Evolutionary conservation across 2,888 invertebrate genomes (phyloP).

Genomic region (Brachylomia viminalis): DNA sequence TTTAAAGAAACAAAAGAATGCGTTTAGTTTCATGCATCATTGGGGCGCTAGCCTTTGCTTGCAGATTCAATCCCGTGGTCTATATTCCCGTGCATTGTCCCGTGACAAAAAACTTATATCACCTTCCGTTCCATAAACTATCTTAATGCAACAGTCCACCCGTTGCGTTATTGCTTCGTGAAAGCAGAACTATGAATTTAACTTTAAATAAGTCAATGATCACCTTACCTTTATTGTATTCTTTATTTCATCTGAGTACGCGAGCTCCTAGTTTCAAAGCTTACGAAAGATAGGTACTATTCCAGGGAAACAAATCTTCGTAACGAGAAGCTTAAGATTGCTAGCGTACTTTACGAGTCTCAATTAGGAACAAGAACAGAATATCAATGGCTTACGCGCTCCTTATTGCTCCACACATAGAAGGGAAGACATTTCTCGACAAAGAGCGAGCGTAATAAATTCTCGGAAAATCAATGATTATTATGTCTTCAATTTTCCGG

Average conservation of each 20-base stretch:
- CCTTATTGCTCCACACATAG: conserved; percentile 23
- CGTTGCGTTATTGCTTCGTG: not conserved
- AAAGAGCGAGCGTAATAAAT: conserved; percentile 26
- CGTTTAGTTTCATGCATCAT: not conserved
- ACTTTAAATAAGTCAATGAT: not conserved
- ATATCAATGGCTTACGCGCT: conserved; percentile 30
- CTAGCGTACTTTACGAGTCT: conserved; percentile 23
- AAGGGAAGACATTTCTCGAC: conserved; percentile 28
- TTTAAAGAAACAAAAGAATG: conserved; percentile 2
- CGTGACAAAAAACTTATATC: not conserved
- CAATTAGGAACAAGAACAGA: conserved; percentile 37
- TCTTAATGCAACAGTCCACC: not conserved
- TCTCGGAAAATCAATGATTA: conserved; percentile 42
- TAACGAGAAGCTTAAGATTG: not conserved
- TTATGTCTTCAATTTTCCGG: conserved; percentile 30
- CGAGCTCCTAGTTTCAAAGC: not conserved
- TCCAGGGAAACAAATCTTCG: conserved; percentile 17
- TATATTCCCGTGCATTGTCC: not conserved
- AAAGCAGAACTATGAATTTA: not conserved
- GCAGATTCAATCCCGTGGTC: not conserved
- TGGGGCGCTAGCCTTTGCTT: not conserved
- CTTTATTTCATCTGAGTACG: not conserved
- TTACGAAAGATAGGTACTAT: not conserved
- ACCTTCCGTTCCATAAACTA: not conserved
- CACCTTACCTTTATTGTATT: not conserved